Evolutionary conservation across 1,140 invertebrate genomes (phyloP), one percentile per base, ranked within the genome.

Genomic region (Halesus radiatus): DNA sequence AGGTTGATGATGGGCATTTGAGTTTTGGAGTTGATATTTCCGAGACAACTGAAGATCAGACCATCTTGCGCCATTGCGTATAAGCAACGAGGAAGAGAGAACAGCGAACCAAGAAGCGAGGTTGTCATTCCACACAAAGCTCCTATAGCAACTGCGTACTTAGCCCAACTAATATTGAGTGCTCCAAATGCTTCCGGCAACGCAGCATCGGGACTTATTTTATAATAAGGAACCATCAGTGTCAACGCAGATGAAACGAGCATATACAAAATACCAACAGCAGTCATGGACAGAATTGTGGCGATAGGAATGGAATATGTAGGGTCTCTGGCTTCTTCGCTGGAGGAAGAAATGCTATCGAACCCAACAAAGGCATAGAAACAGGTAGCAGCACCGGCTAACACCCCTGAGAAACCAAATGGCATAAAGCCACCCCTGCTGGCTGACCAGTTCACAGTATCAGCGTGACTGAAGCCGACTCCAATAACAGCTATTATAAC

Each of bases 41-140:
- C 94, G 37, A 98, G 90, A 82, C 95, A 96, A 32, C 93, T 91
- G 84, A 97, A 97, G 1, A 98, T 89, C 3, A 98, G 87, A 0
- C 96, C 96, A 85, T 98, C 97, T 26, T 92, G 91, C 0, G 96
- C 95, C 96, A 98, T 97, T 0, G 96, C 93, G 84, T 98, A 98
- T 86, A 97, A 92, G 79, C 95, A 96, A 20, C 96, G 89, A 0
- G 96, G 95, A 8, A 97, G 87, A 0, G 95, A 94, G 85, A 96
- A 98, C 0, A 98, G 87, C 0, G 95, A 96, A 3, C 96, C 95
- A 70, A 97, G 92, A 0, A 97, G 88, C 0, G 95, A 96, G 0
- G 94, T 95, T 0, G 96, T 96, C 94, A 98, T 97, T 8, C 96
- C 97, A 85, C 95, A 95, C 1, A 98, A 89, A 0, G 97, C 96